phyloP scores from a whole-genome alignment of 2,888 invertebrate species.

The Bellardia pandia region DNA sequence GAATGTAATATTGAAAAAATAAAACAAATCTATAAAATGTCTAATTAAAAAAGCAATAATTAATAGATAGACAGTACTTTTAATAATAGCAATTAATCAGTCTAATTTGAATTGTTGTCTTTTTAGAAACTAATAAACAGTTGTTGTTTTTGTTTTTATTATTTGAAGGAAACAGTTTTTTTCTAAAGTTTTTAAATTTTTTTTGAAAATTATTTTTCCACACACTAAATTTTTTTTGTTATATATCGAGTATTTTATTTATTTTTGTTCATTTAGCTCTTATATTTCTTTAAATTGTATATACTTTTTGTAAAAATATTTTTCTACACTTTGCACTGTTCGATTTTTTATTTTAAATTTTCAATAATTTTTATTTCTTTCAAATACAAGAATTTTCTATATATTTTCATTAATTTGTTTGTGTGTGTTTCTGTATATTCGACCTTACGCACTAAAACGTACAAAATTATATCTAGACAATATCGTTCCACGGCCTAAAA shows the following conservation, averaged over 20 bases:
- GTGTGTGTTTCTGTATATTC: conserved; percentile 23
- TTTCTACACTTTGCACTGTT: conserved; percentile 62
- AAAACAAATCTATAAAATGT: background rate
- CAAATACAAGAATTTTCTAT: conserved; percentile 40
- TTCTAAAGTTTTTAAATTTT: background rate
- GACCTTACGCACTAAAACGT: conserved; percentile 71
- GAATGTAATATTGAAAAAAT: background rate
- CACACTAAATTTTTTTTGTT: background rate
- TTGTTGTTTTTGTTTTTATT: background rate
- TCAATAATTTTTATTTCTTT: conserved; percentile 23
- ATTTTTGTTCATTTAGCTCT: conserved; percentile 57
- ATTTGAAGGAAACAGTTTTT: background rate
- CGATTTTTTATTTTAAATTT: conserved; percentile 32
- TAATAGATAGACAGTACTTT: background rate
- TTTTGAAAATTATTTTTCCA: background rate
- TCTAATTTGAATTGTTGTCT: background rate
- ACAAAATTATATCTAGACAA: conserved; percentile 65
- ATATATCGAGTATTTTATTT: conserved; percentile 66
- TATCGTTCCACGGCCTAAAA: conserved; percentile 72
- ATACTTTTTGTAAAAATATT: conserved; percentile 22
- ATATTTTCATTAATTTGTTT: conserved; percentile 13
- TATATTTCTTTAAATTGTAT: conserved; percentile 6
- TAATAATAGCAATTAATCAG: background rate
- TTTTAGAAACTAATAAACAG: background rate
- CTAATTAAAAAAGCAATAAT: background rate